Base-by-base conservation (phyloP, 2,113 vertebrate species). In the Phalacrocorax pelagicus region DNA sequence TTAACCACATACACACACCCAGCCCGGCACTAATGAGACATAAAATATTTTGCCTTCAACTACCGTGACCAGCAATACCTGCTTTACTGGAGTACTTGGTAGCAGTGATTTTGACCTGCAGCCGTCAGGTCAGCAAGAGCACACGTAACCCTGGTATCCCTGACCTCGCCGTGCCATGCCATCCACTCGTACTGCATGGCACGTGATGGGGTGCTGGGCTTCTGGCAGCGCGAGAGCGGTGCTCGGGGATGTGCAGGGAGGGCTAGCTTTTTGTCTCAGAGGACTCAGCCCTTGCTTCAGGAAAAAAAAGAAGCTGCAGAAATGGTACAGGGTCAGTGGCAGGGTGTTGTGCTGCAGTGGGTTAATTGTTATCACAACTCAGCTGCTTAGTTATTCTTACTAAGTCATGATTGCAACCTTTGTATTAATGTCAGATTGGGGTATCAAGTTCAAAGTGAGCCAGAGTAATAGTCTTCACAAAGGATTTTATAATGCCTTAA, bases 171-270 rank as follows among this genome's bases (percentile, higher is more conserved):
- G 9, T 14, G 46, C 34, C 30, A 0, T 1, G 11, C 15, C 6
- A 1, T 10, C 38, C 29, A 3, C 23, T 3, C 2, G 2, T 21
- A 0, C 4, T 13, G 38, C n/a, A 1, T 0, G 4, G 27, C 5
- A 79, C n/a, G 2, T 0, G 0, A 38, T 5, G 18, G 15, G 57
- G 6, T 44, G 59, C 69, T n/a, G 81, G 13, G 51, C 55, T 66
- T 3, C 49, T 19, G 49, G 40, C 34, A 5, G 42, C 4, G n/a
- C 0, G 5, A 20, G 34, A 17, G 2, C 7, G 38, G 29, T 9
- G 3, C 12, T 0, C 4, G 29, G 62, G 55, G 49, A 6, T 5
- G 23, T 21, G 23, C 34, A 10, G 16, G 12, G 14, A 8, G 49
- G 44, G 18, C 46, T 46, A 67, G 17, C 1, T 7, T 24, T 49